Base-by-base conservation (phyloP, 2,797 vertebrate genomes). In the Xenopus petersii region DNA sequence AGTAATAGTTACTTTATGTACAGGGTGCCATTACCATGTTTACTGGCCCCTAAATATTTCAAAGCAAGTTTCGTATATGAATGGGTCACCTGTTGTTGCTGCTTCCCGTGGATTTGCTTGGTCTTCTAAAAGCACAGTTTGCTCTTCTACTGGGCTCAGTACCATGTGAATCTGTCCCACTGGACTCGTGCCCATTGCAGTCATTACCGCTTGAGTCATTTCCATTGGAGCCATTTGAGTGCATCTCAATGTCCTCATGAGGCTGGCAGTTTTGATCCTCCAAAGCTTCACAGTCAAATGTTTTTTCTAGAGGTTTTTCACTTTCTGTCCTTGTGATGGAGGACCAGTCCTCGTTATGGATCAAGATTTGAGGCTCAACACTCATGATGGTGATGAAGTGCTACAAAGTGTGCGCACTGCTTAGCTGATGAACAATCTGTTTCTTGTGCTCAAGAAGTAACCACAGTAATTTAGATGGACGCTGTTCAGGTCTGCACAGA, bases 51-150 rank as follows among this genome's bases (percentile, higher is more conserved):
- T 51, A 12, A 1, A 12, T 13, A 17, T 17, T 10, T 64, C 13
- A 46, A 12, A 49, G 7, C 21, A 49, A 12, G n/a, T 42, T 42
- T 42, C 5, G 12, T 48, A 65, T 21, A 21, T 46, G 4, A 10
- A 10, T 49, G 8, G 3, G 12, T 72, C 62, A 21, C 75, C 75
- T 73, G 66, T 87, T 84, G 78, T 15, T 17, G 48, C 33, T 16
- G 71, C 70, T n/a, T 33, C 71, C 67, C 17, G 6, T 30, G 17
- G 1, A 16, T 12, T 15, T 9, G 71, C 70, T 67, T 3, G 5
- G 81, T 48, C 33, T 58, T 11, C 6, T 59, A 10, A n/a, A 68
- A 9, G 58, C 47, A 30, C 64, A 64, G 0, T 49, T 46, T 1
- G 81, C 26, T 0, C 8, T 12, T 64, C 46, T 59, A 0, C 2